Percentiles rank a stretch among this genome's conserved stretches.
Conservation (phyloP, 2,888 invertebrate species). For the Drosophila cracens region DNA sequence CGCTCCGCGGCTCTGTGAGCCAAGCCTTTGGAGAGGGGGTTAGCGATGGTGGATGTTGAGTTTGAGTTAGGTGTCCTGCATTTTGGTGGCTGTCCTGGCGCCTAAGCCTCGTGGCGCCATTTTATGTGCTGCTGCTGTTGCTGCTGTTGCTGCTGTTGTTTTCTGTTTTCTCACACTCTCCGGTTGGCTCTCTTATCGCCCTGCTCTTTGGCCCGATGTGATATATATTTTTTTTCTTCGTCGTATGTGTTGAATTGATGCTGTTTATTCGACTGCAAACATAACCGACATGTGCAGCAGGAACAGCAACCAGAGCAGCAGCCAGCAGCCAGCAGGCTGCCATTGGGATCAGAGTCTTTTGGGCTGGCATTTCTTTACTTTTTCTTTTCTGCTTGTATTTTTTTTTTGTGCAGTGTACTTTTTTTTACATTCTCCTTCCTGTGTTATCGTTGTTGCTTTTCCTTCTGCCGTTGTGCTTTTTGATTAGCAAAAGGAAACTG, state of each 20-base stretch:
- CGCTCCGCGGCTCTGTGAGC: conserved; percentile 49
- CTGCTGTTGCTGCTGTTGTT: conserved; percentile 27
- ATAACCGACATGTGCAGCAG: conserved; percentile 61
- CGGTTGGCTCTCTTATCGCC: conserved; percentile 15
- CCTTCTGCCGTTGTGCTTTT: conserved; percentile 70
- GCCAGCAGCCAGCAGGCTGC: conserved; percentile 23
- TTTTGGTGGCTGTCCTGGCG: conserved; percentile 52
- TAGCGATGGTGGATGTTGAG: neutral
- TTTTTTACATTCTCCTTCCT: conserved; percentile 2
- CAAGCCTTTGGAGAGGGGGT: neutral
- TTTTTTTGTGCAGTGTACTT: conserved; percentile 1
- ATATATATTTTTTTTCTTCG: conserved; percentile 7
- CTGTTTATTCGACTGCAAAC: conserved; percentile 80
- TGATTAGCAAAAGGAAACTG: conserved; percentile 66
- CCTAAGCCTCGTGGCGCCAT: conserved; percentile 72
- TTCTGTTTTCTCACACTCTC: neutral
- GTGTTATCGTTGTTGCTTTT: conserved; percentile 16
- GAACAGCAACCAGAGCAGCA: neutral
- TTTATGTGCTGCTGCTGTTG: conserved; percentile 43
- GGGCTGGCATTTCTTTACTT: conserved; percentile 16
- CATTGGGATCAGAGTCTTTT: conserved; percentile 51
- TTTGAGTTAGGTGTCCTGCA: conserved; percentile 28
- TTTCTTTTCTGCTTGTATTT: conserved; percentile 26
- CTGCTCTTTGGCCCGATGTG: conserved; percentile 23
- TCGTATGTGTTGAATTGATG: conserved; percentile 77